Evolutionary conservation across 1,140 invertebrate species (phyloP).

Genomic region (Drosophila sp.): DNA sequence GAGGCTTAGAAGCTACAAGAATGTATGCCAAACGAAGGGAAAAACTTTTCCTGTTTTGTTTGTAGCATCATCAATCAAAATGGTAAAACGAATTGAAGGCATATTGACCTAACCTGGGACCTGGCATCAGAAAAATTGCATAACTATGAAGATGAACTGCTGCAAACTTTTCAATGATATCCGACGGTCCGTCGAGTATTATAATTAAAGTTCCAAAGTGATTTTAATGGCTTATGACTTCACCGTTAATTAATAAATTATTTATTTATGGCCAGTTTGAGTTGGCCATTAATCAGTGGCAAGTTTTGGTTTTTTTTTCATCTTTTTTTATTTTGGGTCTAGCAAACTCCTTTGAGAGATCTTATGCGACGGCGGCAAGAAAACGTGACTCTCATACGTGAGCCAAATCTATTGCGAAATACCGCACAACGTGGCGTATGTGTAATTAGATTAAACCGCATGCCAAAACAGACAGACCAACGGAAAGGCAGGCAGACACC

Average conservation of each 20-base stretch:
- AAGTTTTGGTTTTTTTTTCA: slow-evolving; percentile 17
- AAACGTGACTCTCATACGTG: slow-evolving; percentile 74
- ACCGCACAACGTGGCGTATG: slow-evolving; percentile 77
- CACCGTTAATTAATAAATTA: slow-evolving; percentile 79
- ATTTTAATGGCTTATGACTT: slow-evolving; percentile 57
- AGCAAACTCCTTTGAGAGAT: slow-evolving; percentile 74
- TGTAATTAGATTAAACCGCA: slow-evolving; percentile 81
- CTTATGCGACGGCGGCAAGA: slow-evolving; percentile 61
- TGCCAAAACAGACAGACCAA: slow-evolving; percentile 61
- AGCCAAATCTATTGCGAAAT: slow-evolving; percentile 58
- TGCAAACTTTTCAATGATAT: slow-evolving; percentile 20
- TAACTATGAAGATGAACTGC: slow-evolving; percentile 73
- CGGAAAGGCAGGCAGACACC: slow-evolving; percentile 5
- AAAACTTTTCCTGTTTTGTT: slow-evolving; percentile 19
- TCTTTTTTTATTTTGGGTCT: not conserved
- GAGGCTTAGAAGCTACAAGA: slow-evolving; percentile 43
- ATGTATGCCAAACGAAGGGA: slow-evolving; percentile 9
- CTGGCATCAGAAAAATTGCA: slow-evolving; percentile 44
- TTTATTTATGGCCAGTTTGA: slow-evolving; percentile 71
- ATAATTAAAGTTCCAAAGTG: slow-evolving; percentile 43
- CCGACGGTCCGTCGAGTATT: slow-evolving; percentile 15
- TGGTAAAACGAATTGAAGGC: slow-evolving; percentile 36
- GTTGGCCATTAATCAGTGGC: slow-evolving; percentile 74
- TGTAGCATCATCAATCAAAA: slow-evolving; percentile 64
- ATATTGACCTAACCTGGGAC: slow-evolving; percentile 48